phyloP scores from a whole-genome alignment of 2,113 vertebrate genomes.

The Pteronura brasiliensis region DNA sequence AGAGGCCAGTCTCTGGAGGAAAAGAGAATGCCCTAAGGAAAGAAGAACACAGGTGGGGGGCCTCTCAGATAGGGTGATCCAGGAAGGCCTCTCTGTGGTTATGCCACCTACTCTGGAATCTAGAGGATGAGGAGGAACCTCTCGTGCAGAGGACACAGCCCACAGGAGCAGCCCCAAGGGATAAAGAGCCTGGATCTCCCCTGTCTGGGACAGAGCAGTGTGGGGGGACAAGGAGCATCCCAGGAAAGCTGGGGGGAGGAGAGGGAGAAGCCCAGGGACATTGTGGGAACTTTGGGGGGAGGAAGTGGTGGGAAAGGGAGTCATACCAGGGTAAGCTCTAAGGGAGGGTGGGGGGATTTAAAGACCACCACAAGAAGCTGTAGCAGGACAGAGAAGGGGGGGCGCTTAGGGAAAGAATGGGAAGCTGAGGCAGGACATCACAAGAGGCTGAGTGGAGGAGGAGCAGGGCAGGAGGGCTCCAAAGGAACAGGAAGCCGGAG shows the following conservation, averaged over 20 bases:
- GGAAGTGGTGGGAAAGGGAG: too few species aligned
- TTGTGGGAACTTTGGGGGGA: not conserved
- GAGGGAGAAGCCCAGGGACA: too few species aligned
- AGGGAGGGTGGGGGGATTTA: not conserved
- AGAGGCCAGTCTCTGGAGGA: not conserved
- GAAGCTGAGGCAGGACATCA: not conserved
- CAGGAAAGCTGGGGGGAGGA: too few species aligned
- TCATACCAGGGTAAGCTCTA: not conserved
- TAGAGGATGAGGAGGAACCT: not conserved
- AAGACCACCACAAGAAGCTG: not conserved
- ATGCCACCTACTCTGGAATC: too few species aligned
- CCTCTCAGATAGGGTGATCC: not conserved
- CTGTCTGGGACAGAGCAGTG: not conserved
- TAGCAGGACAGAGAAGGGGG: not conserved
- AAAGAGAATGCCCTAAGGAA: not conserved
- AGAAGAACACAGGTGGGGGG: not conserved
- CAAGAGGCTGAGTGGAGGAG: not conserved
- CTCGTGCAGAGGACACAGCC: fast-evolving
- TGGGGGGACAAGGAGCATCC: not conserved
- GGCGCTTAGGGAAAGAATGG: not conserved
- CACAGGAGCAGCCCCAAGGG: not conserved
- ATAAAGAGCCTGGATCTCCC: not conserved
- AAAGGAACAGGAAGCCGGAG: not conserved
- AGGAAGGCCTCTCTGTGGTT: fast-evolving
- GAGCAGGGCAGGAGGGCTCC: not conserved